Evolutionary conservation across 2,113 vertebrate species (phyloP).

Genomic region (Mormyrus iriodes): DNA sequence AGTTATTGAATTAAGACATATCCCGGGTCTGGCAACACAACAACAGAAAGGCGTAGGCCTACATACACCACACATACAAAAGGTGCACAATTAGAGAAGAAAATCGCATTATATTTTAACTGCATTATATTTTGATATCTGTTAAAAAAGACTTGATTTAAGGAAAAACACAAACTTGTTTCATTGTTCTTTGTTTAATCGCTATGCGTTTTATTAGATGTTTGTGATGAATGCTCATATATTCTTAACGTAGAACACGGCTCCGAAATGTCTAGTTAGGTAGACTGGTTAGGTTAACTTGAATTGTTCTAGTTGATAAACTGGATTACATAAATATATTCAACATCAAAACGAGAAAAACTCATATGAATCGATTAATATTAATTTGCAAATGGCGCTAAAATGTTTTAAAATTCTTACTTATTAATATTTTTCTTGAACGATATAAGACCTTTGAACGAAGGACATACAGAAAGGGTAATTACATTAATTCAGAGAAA

Average conservation of each 20-base stretch:
- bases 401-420: background rate
- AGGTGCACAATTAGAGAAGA: background rate
- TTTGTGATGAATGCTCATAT: no score
- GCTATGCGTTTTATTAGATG: no score
- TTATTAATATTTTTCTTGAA: background rate
- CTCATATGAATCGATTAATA: background rate
- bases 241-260: no score
- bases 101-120: background rate
- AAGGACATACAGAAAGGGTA: background rate
- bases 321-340: background rate
- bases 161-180: background rate
- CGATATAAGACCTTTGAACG: background rate
- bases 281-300: background rate
- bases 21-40: background rate
- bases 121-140: background rate
- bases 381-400: background rate
- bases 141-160: background rate
- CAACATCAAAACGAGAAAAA: background rate
- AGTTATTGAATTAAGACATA: background rate
- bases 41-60: background rate
- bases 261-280: background rate
- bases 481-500: background rate
- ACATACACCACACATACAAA: background rate
- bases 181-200: background rate
- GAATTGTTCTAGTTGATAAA: no score